A percentile compares a stretch with the other conserved stretches of the same genome.
These are phyloP conservation scores for Psophia crepitans DNA, from an alignment of 2,113 vertebrate species.

Conservation along the genomic window DNA sequence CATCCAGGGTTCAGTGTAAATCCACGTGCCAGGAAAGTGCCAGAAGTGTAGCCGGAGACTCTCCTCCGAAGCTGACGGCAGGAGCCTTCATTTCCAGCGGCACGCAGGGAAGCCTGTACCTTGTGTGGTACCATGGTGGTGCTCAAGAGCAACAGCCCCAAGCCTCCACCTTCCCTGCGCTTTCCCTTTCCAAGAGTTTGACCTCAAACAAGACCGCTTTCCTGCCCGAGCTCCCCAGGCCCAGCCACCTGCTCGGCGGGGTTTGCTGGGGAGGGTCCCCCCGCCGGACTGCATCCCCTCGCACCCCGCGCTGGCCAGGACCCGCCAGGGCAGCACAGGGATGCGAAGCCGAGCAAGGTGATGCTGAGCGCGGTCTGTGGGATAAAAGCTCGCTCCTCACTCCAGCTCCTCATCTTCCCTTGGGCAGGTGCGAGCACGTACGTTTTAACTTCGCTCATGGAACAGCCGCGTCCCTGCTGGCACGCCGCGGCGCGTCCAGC, in stretches of 20 bases:
- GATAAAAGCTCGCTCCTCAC: not conserved
- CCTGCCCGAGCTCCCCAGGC: not conserved
- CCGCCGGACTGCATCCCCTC: not conserved
- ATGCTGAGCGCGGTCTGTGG: fast-evolving
- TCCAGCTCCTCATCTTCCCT: not conserved
- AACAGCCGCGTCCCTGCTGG: fast-evolving
- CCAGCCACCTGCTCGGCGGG: not conserved
- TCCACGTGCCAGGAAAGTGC: not conserved
- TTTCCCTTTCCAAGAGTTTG: not conserved
- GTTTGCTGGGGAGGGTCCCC: not conserved
- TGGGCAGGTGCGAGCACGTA: not conserved
- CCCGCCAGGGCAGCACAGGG: fast-evolving
- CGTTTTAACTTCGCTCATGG: not conserved
- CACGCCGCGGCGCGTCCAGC: fast-evolving
- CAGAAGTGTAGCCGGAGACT: not conserved
- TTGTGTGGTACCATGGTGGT: not conserved
- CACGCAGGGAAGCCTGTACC: not conserved
- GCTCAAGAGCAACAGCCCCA: not conserved
- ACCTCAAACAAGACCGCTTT: not conserved
- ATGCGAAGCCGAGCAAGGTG: fast-evolving
- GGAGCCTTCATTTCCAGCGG: not conserved
- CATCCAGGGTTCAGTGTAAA: fast-evolving
- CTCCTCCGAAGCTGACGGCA: not conserved
- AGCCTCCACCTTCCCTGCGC: not conserved
- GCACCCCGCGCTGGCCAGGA: not conserved